phyloP scores from a whole-genome alignment of 92 coral and sea anemone species.

The Heliopora coerulea region DNA sequence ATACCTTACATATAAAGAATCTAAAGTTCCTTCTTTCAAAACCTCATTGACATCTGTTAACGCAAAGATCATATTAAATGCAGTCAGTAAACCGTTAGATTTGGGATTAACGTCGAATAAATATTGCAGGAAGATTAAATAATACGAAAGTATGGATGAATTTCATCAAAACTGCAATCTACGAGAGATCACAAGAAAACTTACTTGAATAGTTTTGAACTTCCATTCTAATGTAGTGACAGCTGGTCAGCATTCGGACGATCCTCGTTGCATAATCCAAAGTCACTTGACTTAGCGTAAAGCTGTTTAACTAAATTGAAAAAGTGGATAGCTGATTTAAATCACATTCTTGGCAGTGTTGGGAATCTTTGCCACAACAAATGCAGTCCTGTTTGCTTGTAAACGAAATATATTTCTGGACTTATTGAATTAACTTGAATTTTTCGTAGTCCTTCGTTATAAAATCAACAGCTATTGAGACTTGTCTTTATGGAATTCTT shows the following conservation, averaged over 20 bases:
- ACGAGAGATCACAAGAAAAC: slow-evolving; percentile 4
- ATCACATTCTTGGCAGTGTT: too few species aligned
- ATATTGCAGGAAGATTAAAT: background rate
- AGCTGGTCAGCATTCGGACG: slow-evolving; percentile 75
- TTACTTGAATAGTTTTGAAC: slow-evolving; percentile 77
- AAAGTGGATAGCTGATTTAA: background rate
- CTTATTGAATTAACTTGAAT: too few species aligned
- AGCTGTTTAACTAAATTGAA: slow-evolving; percentile 73
- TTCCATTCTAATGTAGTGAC: slow-evolving; percentile 89
- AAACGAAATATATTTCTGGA: too few species aligned
- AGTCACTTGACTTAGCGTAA: slow-evolving; percentile 78
- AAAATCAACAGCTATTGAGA: too few species aligned
- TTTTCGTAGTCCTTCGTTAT: too few species aligned
- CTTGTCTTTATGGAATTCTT: too few species aligned
- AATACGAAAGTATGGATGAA: background rate
- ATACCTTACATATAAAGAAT: slow-evolving; percentile 88
- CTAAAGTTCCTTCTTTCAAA: slow-evolving; percentile 77
- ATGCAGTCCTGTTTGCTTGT: too few species aligned
- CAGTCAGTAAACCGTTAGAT: background rate
- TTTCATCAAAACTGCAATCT: background rate
- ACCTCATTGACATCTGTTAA: slow-evolving; percentile 66
- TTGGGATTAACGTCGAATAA: too few species aligned
- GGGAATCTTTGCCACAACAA: too few species aligned
- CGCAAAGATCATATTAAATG: background rate
- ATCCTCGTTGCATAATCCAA: slow-evolving; percentile 93